phyloP scores from a whole-genome alignment of 2,113 vertebrate species.

The Perca flavescens region DNA sequence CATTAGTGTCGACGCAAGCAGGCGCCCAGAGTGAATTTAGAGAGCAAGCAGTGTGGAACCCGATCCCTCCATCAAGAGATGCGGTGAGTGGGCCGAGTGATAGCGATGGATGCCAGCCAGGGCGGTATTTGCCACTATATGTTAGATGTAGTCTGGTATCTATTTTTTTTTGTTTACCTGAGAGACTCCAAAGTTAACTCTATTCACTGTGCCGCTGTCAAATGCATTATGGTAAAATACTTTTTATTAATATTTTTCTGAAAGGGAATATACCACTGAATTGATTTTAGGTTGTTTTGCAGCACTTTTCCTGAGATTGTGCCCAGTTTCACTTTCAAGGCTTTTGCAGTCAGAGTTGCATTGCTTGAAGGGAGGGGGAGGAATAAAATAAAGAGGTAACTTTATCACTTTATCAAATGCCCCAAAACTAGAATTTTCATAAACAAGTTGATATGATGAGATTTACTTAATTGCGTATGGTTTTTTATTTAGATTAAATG shows the following conservation, averaged over 20 bases:
- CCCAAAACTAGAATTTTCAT: neutral
- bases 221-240: constrained; percentile 37
- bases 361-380: neutral
- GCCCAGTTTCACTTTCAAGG: constrained; percentile 21
- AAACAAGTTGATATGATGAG: neutral
- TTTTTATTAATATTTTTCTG: constrained; percentile 30
- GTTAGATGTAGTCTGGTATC: constrained; percentile 31
- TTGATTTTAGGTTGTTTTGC: constrained; percentile 30
- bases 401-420: neutral
- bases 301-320: constrained; percentile 22
- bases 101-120: constrained; percentile 53
- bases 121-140: constrained; percentile 21
- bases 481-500: neutral
- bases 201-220: constrained; percentile 26
- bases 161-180: constrained; percentile 19
- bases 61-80: constrained; percentile 56
- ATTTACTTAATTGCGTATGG: neutral
- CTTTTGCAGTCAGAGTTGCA: neutral
- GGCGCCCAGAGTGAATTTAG: constrained; percentile 66
- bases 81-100: constrained; percentile 39
- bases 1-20: constrained; percentile 75
- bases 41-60: constrained; percentile 54
- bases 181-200: constrained; percentile 38
- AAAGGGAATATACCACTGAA: constrained; percentile 19
- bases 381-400: neutral